Evolutionary conservation across 2,888 invertebrate species (phyloP), one percentile per base, ranked within the genome.

Genomic region (Gortyna flavago): DNA sequence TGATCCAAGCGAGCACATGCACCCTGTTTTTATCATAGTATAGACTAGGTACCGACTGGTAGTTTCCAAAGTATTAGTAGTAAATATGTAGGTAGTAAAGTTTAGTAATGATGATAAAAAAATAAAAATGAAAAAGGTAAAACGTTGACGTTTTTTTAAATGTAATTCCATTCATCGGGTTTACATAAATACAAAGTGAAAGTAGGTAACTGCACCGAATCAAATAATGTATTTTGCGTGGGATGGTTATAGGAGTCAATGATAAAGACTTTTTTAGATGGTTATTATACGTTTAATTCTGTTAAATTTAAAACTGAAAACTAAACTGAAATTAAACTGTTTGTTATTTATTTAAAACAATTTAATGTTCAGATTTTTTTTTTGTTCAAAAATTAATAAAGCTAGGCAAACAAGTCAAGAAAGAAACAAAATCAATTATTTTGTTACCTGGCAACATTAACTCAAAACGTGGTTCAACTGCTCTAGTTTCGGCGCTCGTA

Each of bases 131-230:
- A n/a, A n/a, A n/a, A n/a, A 25, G 7, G 1, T 38, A 13, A 44
- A 44, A 16, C 16, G 44, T 16, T 16, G 16, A 44, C 16, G 16
- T 44, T 32, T 29, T 32, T 16, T 32, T 51, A 32, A 16, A 9
- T 32, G 25, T 35, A 16, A 68, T 68, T 72, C 6, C 7, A 61
- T 18, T 35, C 16, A 41, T 38, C 41, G 32, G 7, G 38, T 1
- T 25, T 18, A 35, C n/a, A 3, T 35, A n/a, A 38, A 51, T 51
- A 54, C 18, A 32, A 41, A 32, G 44, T 69, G 73, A 74, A 74
- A 59, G 44, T 44, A 69, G 44, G n/a, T 35, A 16, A 48, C 13
- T 41, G 41, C 25, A 32, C 4, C 6, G 2, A 44, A 69, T 44
- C 13, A 69, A 57, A 68, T 73, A 41, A 8, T 57, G 13, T 35